Evolutionary conservation across 2,113 vertebrate genomes (phyloP), one percentile per base, ranked within the genome.

Genomic region (Boulengeromyrus knoepffleri): DNA sequence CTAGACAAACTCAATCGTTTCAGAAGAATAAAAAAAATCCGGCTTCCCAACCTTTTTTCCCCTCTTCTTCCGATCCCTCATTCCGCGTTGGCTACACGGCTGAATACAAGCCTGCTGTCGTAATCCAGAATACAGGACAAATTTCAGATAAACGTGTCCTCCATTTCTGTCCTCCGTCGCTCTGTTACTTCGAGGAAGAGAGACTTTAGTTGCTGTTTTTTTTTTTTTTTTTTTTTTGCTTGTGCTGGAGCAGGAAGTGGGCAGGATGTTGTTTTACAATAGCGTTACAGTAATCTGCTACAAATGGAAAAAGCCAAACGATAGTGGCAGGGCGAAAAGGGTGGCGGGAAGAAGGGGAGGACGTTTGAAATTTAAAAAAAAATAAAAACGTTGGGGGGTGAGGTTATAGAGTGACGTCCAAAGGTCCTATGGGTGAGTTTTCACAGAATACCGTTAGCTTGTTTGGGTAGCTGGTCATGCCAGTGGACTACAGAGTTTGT

Each of bases 261-360:
- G 95, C 95, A 97, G 96, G 97, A 97, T 95, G 96, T 96, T 96
- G 95, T 95, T 94, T 95, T 96, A 97, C 96, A 97, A 96, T 95
- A 96, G 96, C 92, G 94, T 96, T 96, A 95, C 96, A 97, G 96
- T 96, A 96, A 97, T 96, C 96, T 94, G 95, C 95, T 96, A 94
- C 95, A 95, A 97, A 96, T 94, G 96, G 95, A 97, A 97, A 97
- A 96, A 95, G 93, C 95, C 95, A 95, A 96, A 96, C 93, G 62
- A 27, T 70, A 31, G 27, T 5, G 36, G 74, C 74, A 19, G 15
- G 36, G 31, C 13, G 66, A 4, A 15, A 94, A 93, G 95, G 95
- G 95, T 95, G 96, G 93, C 90, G 92, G 93, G n/a, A 56, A 39
- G n/a, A 39, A 47, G 70, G 21, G 88, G 58, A n/a, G 47, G 90